These are phyloP conservation scores for Opisthocomus hoazin DNA, from an alignment of 2,113 vertebrate genomes.

Conservation along the genomic window DNA sequence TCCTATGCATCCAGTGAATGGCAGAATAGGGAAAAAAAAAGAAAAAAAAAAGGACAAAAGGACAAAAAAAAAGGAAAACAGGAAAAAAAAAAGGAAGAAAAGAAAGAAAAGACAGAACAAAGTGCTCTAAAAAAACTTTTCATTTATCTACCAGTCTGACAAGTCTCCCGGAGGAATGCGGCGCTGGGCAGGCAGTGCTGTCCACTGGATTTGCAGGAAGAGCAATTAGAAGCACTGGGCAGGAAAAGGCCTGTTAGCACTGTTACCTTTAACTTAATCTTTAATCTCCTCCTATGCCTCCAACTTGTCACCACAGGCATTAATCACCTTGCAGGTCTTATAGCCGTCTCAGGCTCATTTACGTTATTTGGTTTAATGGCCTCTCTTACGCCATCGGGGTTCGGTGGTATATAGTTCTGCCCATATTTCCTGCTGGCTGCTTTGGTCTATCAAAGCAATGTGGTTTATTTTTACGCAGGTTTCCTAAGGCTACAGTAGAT, in stretches of 20 bases:
- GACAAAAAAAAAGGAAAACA: too few relatives aligned
- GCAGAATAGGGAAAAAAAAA: neutral
- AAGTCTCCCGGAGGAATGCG: neutral
- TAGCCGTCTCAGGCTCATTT: constrained; percentile 32
- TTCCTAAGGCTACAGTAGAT: neutral
- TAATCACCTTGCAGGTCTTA: constrained; percentile 48
- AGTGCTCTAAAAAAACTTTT: neutral
- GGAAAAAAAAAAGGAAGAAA: neutral
- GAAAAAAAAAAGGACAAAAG: too few relatives aligned
- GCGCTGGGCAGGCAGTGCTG: neutral
- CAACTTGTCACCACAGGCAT: constrained; percentile 61
- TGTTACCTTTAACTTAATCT: constrained; percentile 58
- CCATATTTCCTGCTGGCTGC: constrained; percentile 1
- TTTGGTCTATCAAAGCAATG: neutral
- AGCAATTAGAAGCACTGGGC: constrained; percentile 24
- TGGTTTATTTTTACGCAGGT: neutral
- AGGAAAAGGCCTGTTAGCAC: constrained; percentile 63
- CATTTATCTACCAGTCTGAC: neutral
- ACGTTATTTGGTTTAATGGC: constrained; percentile 29
- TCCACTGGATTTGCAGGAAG: constrained; percentile 24
- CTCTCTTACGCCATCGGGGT: neutral
- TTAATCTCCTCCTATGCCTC: constrained; percentile 59
- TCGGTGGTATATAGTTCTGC: neutral
- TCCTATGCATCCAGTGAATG: too few relatives aligned
- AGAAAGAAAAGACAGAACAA: neutral